Base-by-base conservation (phyloP, 2,797 vertebrate species). In the Fratercula arctica region DNA sequence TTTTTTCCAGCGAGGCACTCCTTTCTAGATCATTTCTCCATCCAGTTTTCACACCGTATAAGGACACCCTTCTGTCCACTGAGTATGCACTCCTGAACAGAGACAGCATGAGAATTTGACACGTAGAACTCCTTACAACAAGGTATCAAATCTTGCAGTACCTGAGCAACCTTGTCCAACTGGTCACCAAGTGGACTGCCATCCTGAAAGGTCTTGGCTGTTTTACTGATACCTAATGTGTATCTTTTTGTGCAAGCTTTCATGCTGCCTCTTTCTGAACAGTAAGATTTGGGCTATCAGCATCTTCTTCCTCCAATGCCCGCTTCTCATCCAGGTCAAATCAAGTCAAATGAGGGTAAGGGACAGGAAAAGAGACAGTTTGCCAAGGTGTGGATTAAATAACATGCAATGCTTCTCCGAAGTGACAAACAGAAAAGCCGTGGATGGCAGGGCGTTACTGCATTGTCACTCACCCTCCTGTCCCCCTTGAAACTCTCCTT, bases 361-460 rank as follows among this genome's bases (percentile, higher is more conserved):
- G 31, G 17, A 35, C 17, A 46, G 31, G 29, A 63, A 53, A 33
- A 48, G 24, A 70, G n/a, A 43, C 9, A 4, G 39, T 45, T 31
- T 66, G 39, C 57, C 25, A 28, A 25, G 37, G 26, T 7, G 14
- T 26, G 46, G 43, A 66, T 48, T 43, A 50, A 60, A 66, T 9
- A 23, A 35, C 13, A 6, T 24, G 56, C 50, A 75, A 12, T 9
- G 11, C 26, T 45, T 53, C 75, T 75, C 50, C 19, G 35, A 53
- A 64, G 37, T 0, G 0, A 57, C 13, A 39, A 51, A 51, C 10
- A 68, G 43, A 35, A 89, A 51, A 68, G 56, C 29, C 0, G 0
- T 13, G 56, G 51, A 24, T 13, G 19, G 29, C 29, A 57, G 18
- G 11, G 29, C 53, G 45, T 41, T 59, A 31, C 16, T 11, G 39